Base-by-base conservation (phyloP, 1,140 invertebrate species). In the Camponotus pennsylvanicus region DNA sequence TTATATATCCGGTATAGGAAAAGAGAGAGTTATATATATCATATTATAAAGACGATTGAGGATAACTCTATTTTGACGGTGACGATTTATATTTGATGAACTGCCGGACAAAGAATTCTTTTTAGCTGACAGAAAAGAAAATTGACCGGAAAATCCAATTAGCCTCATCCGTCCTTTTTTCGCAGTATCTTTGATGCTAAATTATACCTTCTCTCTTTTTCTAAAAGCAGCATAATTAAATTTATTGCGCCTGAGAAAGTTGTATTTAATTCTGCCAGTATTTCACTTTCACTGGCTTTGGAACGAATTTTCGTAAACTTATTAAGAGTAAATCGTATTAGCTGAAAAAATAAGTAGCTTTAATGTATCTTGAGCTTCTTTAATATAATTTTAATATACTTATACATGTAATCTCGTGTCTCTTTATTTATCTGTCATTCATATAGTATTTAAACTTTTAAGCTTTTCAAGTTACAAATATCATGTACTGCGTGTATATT, bases 81-180 rank as follows among this genome's bases (percentile, higher is more conserved):
- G 63, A 85, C 37, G 73, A 49, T 49, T 52, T 52, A 49, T 61
- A 78, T 78, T 76, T 85, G 73, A 85, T 49, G 73, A 85, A 85
- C 82, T 57, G 61, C 32, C 40, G 80, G 63, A 63, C 40, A 84
- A 84, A 78, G 82, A 85, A 85, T 45, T 85, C 73, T 76, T 78
- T 78, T 85, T 42, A 52, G 37, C 71, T 64, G 27, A 45, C 57
- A 55, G 40, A 66, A 57, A 85, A 78, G 73, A 78, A 78, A 85
- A 75, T 85, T 85, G 34, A 55, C 73, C 66, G 73, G 34, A 85
- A 85, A 78, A 85, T 85, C 45, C 45, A 64, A 85, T 85, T 85
- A 85, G 71, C 3, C 37, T 45, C 15, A 34, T 63, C 57, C 77
- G 55, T 55, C 63, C 34, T 52, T 15, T 85, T 15, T 78, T 21